Conservation (phyloP, 1,140 invertebrate species). For the Solen grandis region DNA sequence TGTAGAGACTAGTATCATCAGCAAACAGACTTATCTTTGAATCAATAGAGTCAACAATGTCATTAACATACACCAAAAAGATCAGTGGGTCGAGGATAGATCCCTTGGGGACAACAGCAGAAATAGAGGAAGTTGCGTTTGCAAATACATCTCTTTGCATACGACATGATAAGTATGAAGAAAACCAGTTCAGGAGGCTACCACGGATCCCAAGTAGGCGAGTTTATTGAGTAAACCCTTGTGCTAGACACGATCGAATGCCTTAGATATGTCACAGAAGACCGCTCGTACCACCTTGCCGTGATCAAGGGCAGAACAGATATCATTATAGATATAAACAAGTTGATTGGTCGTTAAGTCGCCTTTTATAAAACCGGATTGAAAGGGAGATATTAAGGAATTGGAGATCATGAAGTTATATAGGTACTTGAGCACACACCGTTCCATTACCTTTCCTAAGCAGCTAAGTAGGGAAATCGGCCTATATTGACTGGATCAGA, state of each 20-base stretch:
- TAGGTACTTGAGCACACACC: slow-evolving; percentile 44
- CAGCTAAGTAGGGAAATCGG: slow-evolving; percentile 33
- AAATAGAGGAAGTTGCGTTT: slow-evolving; percentile 1
- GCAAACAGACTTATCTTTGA: slow-evolving; percentile 30
- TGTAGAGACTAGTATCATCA: slow-evolving; percentile 39
- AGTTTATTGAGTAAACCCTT: slow-evolving; percentile 38
- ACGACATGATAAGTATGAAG: slow-evolving; percentile 13
- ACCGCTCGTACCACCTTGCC: slow-evolving; percentile 16
- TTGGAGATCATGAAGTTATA: slow-evolving; percentile 33
- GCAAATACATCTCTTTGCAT: slow-evolving; percentile 5
- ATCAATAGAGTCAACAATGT: slow-evolving; percentile 11
- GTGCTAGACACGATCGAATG: slow-evolving; percentile 31
- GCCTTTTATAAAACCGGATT: slow-evolving; percentile 28
- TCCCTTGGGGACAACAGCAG: slow-evolving; percentile 38
- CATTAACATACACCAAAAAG: slow-evolving; percentile 52
- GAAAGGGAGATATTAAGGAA: slow-evolving; percentile 30
- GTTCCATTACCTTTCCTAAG: slow-evolving; percentile 43
- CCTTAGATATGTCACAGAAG: slow-evolving; percentile 43
- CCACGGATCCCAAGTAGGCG: not conserved
- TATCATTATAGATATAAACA: slow-evolving; percentile 26
- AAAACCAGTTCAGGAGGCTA: not conserved
- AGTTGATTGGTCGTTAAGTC: slow-evolving; percentile 17
- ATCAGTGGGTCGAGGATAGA: slow-evolving; percentile 40
- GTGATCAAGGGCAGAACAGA: not conserved
- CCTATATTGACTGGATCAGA: slow-evolving; percentile 15